Percentiles rank a stretch among this genome's conserved stretches.
phyloP scores from a whole-genome alignment of 2,113 vertebrate species.

The Pristiophorus japonicus region DNA sequence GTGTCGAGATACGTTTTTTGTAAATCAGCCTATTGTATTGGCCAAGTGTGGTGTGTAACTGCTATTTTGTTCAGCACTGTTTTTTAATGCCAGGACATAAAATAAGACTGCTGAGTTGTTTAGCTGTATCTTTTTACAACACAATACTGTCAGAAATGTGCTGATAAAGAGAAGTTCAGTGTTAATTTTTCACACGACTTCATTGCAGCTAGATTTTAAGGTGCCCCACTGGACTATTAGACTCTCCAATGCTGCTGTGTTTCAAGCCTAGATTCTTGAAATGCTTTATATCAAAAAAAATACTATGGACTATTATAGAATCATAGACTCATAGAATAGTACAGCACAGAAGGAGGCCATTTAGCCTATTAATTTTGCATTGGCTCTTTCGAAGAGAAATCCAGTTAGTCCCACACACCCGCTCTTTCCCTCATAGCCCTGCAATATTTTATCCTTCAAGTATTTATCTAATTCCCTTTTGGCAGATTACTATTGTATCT shows the following conservation, averaged over 20 bases:
- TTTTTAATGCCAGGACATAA: background rate
- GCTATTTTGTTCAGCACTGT: background rate
- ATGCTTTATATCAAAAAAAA: background rate
- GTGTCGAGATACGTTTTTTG: background rate
- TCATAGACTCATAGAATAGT: too few relatives aligned
- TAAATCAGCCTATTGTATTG: background rate
- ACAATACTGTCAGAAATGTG: background rate
- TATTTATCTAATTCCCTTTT: too few relatives aligned
- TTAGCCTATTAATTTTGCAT: too few relatives aligned
- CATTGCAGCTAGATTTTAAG: background rate
- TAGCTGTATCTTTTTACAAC: background rate
- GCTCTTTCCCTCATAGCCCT: too few relatives aligned
- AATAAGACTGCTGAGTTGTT: background rate
- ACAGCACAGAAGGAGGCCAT: too few relatives aligned
- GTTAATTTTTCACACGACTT: background rate
- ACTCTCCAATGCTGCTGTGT: background rate
- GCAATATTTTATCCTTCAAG: too few relatives aligned
- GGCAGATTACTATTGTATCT: too few relatives aligned
- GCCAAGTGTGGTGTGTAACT: background rate
- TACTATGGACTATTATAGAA: background rate
- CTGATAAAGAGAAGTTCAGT: background rate
- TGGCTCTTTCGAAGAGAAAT: too few relatives aligned
- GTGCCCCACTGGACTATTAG: background rate
- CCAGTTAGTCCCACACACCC: too few relatives aligned
- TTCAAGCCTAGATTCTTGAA: background rate